Percentiles rank a stretch among this genome's conserved stretches.
phyloP scores from a whole-genome alignment of 2,113 vertebrate genomes.

The Xyrauchen texanus region DNA sequence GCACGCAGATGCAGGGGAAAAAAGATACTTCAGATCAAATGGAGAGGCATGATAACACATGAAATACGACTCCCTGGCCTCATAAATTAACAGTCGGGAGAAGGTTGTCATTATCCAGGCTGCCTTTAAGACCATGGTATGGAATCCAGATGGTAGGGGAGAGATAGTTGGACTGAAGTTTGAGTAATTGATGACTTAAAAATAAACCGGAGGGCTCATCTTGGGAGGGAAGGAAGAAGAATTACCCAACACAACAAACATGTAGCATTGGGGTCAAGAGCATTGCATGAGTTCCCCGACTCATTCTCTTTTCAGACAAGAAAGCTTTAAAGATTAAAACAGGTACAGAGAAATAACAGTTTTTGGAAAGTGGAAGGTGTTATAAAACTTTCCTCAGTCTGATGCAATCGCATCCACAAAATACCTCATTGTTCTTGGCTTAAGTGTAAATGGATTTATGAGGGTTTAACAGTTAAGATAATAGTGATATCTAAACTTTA shows the following conservation, averaged over 20 bases:
- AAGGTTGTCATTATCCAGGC: slow-evolving; percentile 93
- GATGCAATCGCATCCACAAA: slow-evolving; percentile 41
- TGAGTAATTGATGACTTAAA: slow-evolving; percentile 95
- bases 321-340: slow-evolving; percentile 41
- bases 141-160: slow-evolving; percentile 88
- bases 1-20: slow-evolving; percentile 85
- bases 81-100: slow-evolving; percentile 90
- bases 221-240: slow-evolving; percentile 79
- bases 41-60: slow-evolving; percentile 88
- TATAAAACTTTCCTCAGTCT: slow-evolving; percentile 43
- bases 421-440: slow-evolving; percentile 29
- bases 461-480: not conserved
- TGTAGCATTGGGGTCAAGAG: slow-evolving; percentile 67
- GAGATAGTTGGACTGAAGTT: slow-evolving; percentile 86
- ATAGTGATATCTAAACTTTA: not conserved
- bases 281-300: slow-evolving; percentile 44
- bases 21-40: slow-evolving; percentile 89
- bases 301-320: slow-evolving; percentile 29
- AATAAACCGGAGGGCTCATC: slow-evolving; percentile 83
- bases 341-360: slow-evolving; percentile 42
- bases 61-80: slow-evolving; percentile 85
- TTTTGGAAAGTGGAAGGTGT: slow-evolving; percentile 39
- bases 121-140: slow-evolving; percentile 86
- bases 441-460: not conserved
- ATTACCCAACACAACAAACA: slow-evolving; percentile 68